Base-by-base conservation (phyloP, 2,888 invertebrate genomes). In the Oscheius sp. region DNA sequence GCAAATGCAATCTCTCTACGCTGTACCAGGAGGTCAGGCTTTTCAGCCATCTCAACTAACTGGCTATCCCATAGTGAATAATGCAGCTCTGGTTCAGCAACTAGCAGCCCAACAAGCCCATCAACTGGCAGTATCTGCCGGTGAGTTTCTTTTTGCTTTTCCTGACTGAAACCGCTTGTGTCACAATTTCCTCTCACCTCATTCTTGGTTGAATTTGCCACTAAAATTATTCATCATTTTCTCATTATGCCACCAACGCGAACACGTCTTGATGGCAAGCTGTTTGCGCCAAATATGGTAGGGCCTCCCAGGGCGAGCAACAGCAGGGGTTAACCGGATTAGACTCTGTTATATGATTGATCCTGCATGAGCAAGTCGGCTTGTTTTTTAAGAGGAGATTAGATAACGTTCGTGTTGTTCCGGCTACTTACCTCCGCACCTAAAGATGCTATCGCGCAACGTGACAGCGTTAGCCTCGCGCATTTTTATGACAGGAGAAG, bases 1-100 rank as follows among this genome's bases (percentile, higher is more conserved):
- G 83, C 83, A 83, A 78, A 76, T 81, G 53, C 73, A 82, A 63
- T 83, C 82, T 68, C 83, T 82, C 66, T 76, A 55, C 29, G 42
- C 63, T 11, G 11, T 82, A 37, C 68, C 79, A 3, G 80, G 77
- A 58, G 76, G 72, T 58, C 74, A 66, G 33, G 58, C 58, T 21
- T 53, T 72, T 10, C 60, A 63, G 50, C 11, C 37, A 1, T 32
- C 62, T 21, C 72, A 72, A 32, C 35, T 72, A 50, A 60, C 73
- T 10, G 75, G 78, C 63, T 47, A 74, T 2, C 74, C 68, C 29
- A 66, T 65, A 32, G 72, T 74, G 9, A 75, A 76, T 37, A 66
- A 75, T 9, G 11, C 62, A 7, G 57, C 50, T 5, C 70, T 79
- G 37, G 74, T 79, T 1, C 79, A 79, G 57, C 79, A 79, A 42